Evolutionary conservation across 2,113 vertebrate genomes (phyloP).

Genomic region (Phrynosoma platyrhinos): DNA sequence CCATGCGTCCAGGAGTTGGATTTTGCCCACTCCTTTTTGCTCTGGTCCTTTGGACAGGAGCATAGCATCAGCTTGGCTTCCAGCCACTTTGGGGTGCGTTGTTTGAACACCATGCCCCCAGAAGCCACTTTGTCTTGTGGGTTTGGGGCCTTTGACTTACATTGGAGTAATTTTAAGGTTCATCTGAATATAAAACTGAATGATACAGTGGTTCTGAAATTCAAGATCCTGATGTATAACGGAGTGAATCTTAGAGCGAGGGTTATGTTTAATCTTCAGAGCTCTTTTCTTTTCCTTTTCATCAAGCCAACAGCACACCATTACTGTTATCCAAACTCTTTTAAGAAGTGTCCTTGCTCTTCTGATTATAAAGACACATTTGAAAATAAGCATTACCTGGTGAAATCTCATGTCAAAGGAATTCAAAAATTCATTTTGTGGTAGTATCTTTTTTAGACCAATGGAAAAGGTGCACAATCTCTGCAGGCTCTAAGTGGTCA

Average conservation of each 20-base stretch:
- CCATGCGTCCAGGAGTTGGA: no score
- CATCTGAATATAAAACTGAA: neutral
- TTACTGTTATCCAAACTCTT: neutral
- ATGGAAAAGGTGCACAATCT: neutral
- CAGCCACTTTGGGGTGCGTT: no score
- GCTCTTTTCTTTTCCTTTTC: neutral
- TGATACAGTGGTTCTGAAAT: neutral
- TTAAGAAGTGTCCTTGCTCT: neutral
- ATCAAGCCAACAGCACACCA: no score
- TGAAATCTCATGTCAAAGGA: neutral
- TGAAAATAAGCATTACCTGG: neutral
- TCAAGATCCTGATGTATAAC: neutral
- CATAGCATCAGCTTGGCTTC: no score
- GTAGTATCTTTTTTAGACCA: neutral
- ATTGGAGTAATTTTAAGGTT: neutral
- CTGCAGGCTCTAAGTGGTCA: neutral
- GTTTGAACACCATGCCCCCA: no score
- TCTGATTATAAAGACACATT: neutral
- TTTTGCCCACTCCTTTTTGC: no score
- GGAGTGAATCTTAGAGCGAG: neutral
- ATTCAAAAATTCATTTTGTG: no score
- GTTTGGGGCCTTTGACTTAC: neutral
- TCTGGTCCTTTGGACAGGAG: no score
- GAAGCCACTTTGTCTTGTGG: no score
- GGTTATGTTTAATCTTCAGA: neutral